Percentiles rank a stretch among this genome's conserved stretches.
These are phyloP conservation scores for Meiosimyza decipiens DNA, from an alignment of 2,888 invertebrate species.

Conservation along the genomic window DNA sequence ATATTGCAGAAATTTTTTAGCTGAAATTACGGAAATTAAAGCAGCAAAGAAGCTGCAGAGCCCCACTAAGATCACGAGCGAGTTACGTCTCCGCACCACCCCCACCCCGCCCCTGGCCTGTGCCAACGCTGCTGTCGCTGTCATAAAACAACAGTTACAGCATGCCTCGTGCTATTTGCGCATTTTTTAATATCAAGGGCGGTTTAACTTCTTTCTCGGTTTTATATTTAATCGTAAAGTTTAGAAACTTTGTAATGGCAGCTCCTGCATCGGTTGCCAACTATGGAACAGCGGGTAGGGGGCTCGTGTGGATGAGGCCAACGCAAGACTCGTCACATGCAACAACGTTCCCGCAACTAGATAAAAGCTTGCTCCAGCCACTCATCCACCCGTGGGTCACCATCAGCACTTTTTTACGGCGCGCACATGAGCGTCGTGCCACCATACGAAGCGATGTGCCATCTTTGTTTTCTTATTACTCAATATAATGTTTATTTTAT, in stretches of 20 bases:
- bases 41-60: constrained; percentile 55
- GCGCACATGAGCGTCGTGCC: constrained; percentile 42
- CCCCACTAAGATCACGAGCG: constrained; percentile 38
- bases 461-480: constrained; percentile 49
- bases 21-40: constrained; percentile 68
- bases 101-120: not conserved
- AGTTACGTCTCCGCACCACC: constrained; percentile 17
- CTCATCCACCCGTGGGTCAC: constrained; percentile 41
- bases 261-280: constrained; percentile 27
- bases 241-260: constrained; percentile 64
- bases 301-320: constrained; percentile 2
- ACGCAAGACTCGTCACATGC: constrained; percentile 13
- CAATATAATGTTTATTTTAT: constrained; percentile 50
- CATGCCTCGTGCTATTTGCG: constrained; percentile 53
- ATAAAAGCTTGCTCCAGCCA: constrained; percentile 27
- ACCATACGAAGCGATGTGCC: constrained; percentile 21
- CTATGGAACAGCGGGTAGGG: constrained; percentile 25
- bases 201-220: constrained; percentile 43
- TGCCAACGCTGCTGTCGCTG: constrained; percentile 33
- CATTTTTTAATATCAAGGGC: constrained; percentile 66
- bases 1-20: constrained; percentile 67
- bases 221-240: constrained; percentile 63
- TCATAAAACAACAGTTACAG: constrained; percentile 51
- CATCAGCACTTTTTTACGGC: constrained; percentile 49
- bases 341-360: constrained; percentile 32